Evolutionary conservation across 2,888 invertebrate genomes (phyloP), one percentile per base, ranked within the genome.

Genomic region (Pseudanteris insignis): DNA sequence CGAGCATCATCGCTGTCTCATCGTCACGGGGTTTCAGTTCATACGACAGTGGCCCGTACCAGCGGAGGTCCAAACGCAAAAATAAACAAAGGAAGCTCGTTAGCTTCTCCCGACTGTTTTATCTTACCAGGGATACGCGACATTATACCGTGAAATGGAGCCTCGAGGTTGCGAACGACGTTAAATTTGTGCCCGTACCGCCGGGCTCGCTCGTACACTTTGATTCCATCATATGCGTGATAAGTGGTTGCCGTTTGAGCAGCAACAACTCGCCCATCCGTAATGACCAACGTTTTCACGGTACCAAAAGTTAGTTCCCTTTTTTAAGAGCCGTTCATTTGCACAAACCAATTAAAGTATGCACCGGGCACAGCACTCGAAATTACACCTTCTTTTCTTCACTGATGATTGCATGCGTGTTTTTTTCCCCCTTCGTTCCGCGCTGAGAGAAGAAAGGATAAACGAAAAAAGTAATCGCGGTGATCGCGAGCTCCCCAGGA

Each of bases 131-230:
- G 70, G 68, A 69, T 71, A 68, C 66, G 70, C 65, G 65, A 60
- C 64, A 68, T 75, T 73, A 74, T 69, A 75, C 69, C 77, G 76
- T 77, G 77, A 77, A 77, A 77, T 75, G 72, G 71, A 73, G 69
- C 71, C 71, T 65, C 66, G 68, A 66, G 66, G 67, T 69, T 69
- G 69, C 60, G 65, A 67, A 63, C 61, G 67, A 66, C 65, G 70
- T 69, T 70, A 69, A 67, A 70, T 70, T 69, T 71, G 64, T 66
- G 64, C 47, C 13, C 32, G 11, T 43, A 53, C 51, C 51, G 47
- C 41, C 59, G 30, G 46, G 40, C 46, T 50, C 29, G 50, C 28
- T 50, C 41, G 33, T 32, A 60, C 63, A 55, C 67, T 55, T n/a
- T 43, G 65, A 61, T 65, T 65, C 58, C 65, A 46, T 63, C 47